Evolutionary conservation across 2,888 invertebrate species (phyloP).

Genomic region (Drosophila villosipedis): DNA sequence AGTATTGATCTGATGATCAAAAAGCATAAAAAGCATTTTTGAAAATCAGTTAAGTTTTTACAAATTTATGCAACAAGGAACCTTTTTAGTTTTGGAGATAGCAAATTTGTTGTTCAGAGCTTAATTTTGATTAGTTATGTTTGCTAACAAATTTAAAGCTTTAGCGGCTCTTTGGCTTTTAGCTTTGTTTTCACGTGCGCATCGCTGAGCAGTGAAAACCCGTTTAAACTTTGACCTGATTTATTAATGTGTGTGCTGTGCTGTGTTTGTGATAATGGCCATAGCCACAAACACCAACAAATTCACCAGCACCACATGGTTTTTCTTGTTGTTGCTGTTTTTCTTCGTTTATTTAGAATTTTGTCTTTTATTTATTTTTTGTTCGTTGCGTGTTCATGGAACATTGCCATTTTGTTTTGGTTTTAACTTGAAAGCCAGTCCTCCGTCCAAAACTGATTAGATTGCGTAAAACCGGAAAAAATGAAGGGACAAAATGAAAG

Average conservation of each 20-base stretch:
- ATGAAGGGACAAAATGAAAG: constrained; percentile 45
- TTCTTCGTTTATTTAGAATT: constrained; percentile 8
- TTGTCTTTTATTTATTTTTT: constrained; percentile 15
- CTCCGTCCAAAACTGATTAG: constrained; percentile 45
- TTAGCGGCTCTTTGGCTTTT: not conserved
- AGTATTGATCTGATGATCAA: not conserved
- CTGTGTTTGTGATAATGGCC: constrained; percentile 51
- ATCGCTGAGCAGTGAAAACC: constrained; percentile 34
- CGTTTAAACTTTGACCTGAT: constrained; percentile 61
- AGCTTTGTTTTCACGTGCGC: constrained; percentile 28
- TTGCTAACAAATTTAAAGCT: no score
- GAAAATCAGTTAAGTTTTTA: not conserved
- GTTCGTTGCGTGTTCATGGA: constrained; percentile 46
- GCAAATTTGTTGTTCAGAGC: no score
- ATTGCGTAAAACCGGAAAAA: constrained; percentile 40
- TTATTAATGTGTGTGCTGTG: constrained; percentile 50
- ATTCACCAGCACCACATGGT: constrained; percentile 1
- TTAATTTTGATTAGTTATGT: not conserved
- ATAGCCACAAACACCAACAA: constrained; percentile 27
- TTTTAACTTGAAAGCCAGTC: constrained; percentile 1
- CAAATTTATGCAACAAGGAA: not conserved
- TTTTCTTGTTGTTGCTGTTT: not conserved
- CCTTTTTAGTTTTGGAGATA: not conserved
- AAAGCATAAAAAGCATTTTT: not conserved
- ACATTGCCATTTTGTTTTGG: constrained; percentile 45